Base-by-base conservation (phyloP, 2,113 vertebrate genomes). In the Lucifuga dentata region DNA sequence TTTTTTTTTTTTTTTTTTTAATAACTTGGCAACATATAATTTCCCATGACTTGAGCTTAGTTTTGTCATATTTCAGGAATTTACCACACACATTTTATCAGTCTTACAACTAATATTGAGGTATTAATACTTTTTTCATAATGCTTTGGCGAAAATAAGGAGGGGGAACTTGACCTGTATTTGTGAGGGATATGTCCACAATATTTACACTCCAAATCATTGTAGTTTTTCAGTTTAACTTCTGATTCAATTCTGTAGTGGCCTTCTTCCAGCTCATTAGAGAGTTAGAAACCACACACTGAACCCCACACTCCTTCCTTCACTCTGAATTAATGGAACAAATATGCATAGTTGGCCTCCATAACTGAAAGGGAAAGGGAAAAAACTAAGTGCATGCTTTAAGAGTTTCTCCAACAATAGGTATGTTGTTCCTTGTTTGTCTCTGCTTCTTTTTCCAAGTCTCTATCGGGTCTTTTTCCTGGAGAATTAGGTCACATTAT, bases 201-300 rank as follows among this genome's bases (percentile, higher is more conserved):
- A 35, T 35, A 11, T 11, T 11, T 35, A 11, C 10, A 7, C 26
- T 29, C 26, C 26, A 29, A 29, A 29, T 29, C 2, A 35, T n/a
- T n/a, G 38, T 13, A n/a, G 15, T 9, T 58, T 41, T 58, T 43
- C 21, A 44, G 48, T 50, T 40, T 17, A 48, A 48, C 63, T 38
- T 66, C 53, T 32, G 13, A 32, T 68, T 69, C 41, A 63, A 35
- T 66, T 68, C 38, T 39, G 49, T 35, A 9, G 62, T 74, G 78
- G 81, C 78, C 2, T 49, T 52, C 16, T 9, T 82, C 86, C 88
- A 88, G 78, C 67, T 88, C 78, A 85, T 88, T 90, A 89, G 49
- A 61, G 64, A 78, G 72, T 63, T 66, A 65, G 43, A 84, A 85
- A 80, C 80, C 65, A 36, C 83, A 78, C 68, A 32, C 58, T 61